These are phyloP conservation scores for Hyaena hyaena DNA, from an alignment of 2,113 vertebrate genomes.

Conservation along the genomic window DNA sequence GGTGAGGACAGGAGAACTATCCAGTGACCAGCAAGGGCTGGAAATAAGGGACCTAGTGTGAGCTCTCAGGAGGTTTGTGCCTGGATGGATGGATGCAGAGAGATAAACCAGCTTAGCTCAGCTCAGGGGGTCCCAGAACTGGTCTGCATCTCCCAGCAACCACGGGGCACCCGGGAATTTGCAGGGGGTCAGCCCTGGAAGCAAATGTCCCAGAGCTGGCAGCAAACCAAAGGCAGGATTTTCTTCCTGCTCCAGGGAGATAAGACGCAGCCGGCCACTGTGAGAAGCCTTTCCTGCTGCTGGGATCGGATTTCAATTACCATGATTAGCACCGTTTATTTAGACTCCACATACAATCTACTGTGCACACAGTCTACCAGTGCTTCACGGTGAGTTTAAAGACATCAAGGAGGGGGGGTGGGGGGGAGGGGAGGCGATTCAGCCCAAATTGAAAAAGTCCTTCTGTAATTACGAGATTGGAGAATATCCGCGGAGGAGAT, in stretches of 20 bases:
- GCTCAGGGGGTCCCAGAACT: background rate
- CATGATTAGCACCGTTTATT: slow-evolving; percentile 71
- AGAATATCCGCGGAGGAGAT: slow-evolving; percentile 54
- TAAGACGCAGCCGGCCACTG: background rate
- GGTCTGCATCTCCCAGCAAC: background rate
- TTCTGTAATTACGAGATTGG: slow-evolving; percentile 71
- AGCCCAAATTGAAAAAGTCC: slow-evolving; percentile 68
- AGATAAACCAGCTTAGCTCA: background rate
- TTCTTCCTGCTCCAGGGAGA: background rate
- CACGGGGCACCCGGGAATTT: background rate
- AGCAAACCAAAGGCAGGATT: background rate
- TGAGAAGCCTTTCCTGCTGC: accelerated
- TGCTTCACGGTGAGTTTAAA: slow-evolving; percentile 32
- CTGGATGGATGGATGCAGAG: background rate
- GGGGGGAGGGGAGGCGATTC: slow-evolving; percentile 24
- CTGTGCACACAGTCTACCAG: background rate
- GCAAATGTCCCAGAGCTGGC: background rate
- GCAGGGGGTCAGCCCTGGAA: background rate
- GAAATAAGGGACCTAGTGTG: background rate
- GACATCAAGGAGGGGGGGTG: background rate
- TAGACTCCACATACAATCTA: slow-evolving; percentile 17
- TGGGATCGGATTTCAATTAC: slow-evolving; percentile 75
- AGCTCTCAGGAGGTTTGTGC: background rate
- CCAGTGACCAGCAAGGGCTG: accelerated
- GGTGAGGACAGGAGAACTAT: background rate